A percentile compares a stretch with the other conserved stretches of the same genome.
These are phyloP conservation scores for Zootoca vivipara DNA, from an alignment of 2,113 vertebrate species.

Conservation along the genomic window DNA sequence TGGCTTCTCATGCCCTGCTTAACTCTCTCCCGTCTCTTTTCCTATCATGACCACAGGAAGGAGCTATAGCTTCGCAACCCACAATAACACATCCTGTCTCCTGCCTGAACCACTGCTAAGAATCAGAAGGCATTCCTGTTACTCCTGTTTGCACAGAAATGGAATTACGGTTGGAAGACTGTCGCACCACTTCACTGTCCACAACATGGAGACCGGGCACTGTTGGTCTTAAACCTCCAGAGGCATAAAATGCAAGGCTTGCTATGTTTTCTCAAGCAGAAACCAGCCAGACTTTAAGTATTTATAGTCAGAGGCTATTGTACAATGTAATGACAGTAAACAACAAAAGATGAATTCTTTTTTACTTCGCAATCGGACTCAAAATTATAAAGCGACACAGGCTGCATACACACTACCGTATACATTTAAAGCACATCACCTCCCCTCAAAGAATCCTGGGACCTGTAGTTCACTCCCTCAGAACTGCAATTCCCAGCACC, in stretches of 20 bases:
- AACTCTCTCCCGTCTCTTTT: background rate
- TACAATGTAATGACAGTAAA: background rate
- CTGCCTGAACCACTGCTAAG: background rate
- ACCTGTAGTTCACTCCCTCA: too few relatives aligned
- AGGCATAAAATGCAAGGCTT: background rate
- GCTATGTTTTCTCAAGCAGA: background rate
- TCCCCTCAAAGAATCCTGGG: too few relatives aligned
- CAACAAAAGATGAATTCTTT: background rate
- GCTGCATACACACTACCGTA: background rate
- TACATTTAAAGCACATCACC: too few relatives aligned
- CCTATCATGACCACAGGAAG: background rate
- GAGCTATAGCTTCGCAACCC: background rate
- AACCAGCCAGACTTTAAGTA: background rate
- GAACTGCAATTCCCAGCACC: too few relatives aligned
- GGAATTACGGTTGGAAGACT: background rate
- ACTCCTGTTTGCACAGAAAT: background rate
- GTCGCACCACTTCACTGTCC: background rate
- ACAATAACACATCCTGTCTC: background rate
- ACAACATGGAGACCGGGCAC: background rate
- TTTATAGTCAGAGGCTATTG: background rate
- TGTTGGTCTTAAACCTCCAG: background rate
- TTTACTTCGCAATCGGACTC: background rate
- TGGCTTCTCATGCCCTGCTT: background rate
- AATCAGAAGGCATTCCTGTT: background rate
- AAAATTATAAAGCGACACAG: background rate